Conservation (phyloP, 37 sponge, comb jelly and placozoan genomes). For the Agelas oroides region DNA sequence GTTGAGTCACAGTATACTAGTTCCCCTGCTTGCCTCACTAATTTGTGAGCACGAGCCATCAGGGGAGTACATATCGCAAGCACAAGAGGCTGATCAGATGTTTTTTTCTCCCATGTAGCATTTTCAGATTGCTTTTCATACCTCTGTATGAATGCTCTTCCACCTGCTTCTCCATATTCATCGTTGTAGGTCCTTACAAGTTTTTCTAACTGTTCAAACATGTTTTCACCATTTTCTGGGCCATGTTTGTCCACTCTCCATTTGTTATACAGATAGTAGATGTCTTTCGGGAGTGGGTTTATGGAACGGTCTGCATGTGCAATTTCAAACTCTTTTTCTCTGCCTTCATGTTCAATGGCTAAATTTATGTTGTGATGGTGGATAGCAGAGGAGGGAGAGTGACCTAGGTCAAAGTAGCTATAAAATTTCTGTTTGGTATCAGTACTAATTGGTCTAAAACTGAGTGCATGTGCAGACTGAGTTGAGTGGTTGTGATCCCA, state of each 20-base stretch:
- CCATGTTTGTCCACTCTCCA: constrained; percentile 14
- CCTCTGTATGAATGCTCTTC: constrained; percentile 5
- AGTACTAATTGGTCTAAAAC: background rate
- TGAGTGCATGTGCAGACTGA: constrained; percentile 6
- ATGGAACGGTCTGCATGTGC: constrained; percentile 2
- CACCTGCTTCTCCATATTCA: constrained; percentile 1
- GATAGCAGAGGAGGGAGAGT: constrained; percentile 5
- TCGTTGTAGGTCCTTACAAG: constrained; percentile 3
- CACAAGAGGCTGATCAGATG: background rate
- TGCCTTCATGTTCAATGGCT: background rate
- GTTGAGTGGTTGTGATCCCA: too few species aligned
- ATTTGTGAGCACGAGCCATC: constrained; percentile 9
- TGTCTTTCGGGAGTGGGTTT: background rate
- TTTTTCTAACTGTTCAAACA: constrained; percentile 10
- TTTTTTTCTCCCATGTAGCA: background rate
- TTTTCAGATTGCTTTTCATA: constrained; percentile 1
- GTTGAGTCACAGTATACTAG: constrained; percentile 9
- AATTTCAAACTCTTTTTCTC: background rate
- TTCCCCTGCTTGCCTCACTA: constrained; percentile 1
- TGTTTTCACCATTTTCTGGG: background rate
- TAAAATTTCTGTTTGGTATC: background rate
- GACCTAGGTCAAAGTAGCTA: background rate
- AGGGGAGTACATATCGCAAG: constrained; percentile 16
- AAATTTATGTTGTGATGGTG: constrained; percentile 7
- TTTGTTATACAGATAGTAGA: constrained; percentile 17